These are phyloP conservation scores for Chironomus tepperi DNA, from an alignment of 1,140 invertebrate species.

Conservation along the genomic window DNA sequence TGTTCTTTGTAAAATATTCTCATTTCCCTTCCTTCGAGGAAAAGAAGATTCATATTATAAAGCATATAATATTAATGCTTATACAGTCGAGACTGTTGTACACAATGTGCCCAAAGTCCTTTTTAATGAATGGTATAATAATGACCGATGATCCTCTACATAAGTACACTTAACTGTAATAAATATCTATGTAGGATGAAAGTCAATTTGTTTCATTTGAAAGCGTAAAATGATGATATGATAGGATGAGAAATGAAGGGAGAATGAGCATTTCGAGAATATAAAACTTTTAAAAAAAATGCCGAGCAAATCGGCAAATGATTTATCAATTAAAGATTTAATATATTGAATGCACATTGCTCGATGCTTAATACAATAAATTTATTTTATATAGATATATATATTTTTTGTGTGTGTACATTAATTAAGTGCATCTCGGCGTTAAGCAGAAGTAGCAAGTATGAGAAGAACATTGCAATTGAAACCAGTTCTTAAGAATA, in stretches of 20 bases:
- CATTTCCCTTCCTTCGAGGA: background rate
- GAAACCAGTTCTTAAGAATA: background rate
- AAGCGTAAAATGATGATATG: background rate
- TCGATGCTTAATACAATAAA: too few relatives aligned
- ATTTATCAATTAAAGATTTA: slow-evolving; percentile 10
- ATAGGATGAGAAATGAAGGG: background rate
- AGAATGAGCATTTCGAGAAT: background rate
- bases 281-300: background rate
- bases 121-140: too few relatives aligned
- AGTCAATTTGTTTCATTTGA: background rate
- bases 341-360: background rate
- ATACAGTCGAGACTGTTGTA: too few relatives aligned
- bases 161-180: too few relatives aligned
- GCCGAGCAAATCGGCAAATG: background rate
- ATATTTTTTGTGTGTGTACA: background rate
- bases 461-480: background rate
- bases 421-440: slow-evolving; percentile 11
- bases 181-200: background rate
- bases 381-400: too few relatives aligned
- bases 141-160: too few relatives aligned
- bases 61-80: too few relatives aligned
- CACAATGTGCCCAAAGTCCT: too few relatives aligned
- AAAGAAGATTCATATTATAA: background rate
- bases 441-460: background rate
- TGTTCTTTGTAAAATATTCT: background rate